phyloP scores from a whole-genome alignment of 1,140 invertebrate genomes.

The Holotrichia oblita region DNA sequence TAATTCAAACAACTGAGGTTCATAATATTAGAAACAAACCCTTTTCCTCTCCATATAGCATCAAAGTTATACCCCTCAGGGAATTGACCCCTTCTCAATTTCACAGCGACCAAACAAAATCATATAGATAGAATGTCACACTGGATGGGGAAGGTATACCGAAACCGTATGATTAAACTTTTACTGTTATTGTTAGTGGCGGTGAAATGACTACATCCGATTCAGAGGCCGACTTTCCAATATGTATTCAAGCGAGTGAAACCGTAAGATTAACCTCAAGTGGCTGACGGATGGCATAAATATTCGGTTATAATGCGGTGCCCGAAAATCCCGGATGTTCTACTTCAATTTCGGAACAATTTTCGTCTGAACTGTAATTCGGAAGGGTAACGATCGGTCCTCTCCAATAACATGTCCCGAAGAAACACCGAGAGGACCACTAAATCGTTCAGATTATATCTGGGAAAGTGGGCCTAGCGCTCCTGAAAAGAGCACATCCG shows the following conservation, averaged over 20 bases:
- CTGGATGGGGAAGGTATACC: not conserved
- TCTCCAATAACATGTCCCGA: conserved; percentile 18
- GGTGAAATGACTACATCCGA: conserved; percentile 21
- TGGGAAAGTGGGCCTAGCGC: not conserved
- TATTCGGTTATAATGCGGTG: conserved; percentile 23
- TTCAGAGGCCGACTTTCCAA: not conserved
- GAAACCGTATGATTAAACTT: conserved; percentile 27
- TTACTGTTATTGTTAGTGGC: conserved; percentile 35
- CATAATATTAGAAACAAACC: not conserved
- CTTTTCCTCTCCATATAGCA: not conserved
- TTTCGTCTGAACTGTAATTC: conserved; percentile 31
- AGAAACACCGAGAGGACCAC: conserved; percentile 17
- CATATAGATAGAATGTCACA: conserved; percentile 18
- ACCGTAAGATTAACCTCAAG: conserved; percentile 28
- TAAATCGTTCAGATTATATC: conserved; percentile 36
- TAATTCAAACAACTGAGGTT: not conserved
- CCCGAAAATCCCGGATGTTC: conserved; percentile 28
- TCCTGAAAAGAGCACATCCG: not conserved
- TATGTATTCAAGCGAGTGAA: conserved; percentile 24
- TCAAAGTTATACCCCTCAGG: not conserved
- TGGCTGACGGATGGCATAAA: conserved; percentile 27
- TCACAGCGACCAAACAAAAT: not conserved
- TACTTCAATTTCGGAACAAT: conserved; percentile 28
- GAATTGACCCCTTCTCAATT: not conserved
- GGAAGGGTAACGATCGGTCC: conserved; percentile 28